A percentile compares a stretch with the other conserved stretches of the same genome.
Evolutionary conservation across 1,140 invertebrate genomes (phyloP).

Genomic region (Hycleus phaleratus): DNA sequence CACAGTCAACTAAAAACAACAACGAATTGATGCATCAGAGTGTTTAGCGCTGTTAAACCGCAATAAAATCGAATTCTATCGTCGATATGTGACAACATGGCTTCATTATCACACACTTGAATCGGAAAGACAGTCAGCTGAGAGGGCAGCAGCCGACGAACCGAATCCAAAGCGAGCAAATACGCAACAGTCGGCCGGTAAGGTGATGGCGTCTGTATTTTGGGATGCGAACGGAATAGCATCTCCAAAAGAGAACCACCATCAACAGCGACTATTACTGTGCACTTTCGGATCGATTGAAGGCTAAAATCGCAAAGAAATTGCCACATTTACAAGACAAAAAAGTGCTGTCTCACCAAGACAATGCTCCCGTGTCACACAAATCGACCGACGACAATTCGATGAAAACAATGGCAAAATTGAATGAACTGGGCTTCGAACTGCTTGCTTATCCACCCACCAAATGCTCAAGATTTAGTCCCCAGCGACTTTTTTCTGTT

Average conservation of each 20-base stretch:
- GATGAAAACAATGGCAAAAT: conserved; percentile 13
- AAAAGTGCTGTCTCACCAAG: conserved; percentile 32
- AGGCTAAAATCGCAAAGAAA: conserved; percentile 26
- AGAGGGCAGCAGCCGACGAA: conserved; percentile 30
- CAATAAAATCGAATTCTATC: not conserved
- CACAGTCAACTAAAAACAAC: not conserved
- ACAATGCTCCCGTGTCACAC: conserved; percentile 21
- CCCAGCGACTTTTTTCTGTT: not conserved
- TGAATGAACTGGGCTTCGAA: not conserved
- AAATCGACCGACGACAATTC: not conserved
- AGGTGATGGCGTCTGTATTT: conserved; percentile 35
- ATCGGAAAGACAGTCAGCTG: conserved; percentile 37
- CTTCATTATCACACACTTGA: conserved; percentile 27
- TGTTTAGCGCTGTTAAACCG: not conserved
- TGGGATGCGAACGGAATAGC: conserved; percentile 25
- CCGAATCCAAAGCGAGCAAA: conserved; percentile 26
- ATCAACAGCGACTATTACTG: conserved; percentile 23
- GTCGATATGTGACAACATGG: not conserved
- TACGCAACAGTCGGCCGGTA: conserved; percentile 21
- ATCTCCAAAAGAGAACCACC: conserved; percentile 31
- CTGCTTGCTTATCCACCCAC: not conserved
- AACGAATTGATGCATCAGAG: not conserved
- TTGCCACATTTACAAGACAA: conserved; percentile 4
- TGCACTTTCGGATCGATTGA: conserved; percentile 19
- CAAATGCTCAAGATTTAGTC: not conserved